Conservation (phyloP, 2,888 invertebrate species). For the Drosophila algonquin region DNA sequence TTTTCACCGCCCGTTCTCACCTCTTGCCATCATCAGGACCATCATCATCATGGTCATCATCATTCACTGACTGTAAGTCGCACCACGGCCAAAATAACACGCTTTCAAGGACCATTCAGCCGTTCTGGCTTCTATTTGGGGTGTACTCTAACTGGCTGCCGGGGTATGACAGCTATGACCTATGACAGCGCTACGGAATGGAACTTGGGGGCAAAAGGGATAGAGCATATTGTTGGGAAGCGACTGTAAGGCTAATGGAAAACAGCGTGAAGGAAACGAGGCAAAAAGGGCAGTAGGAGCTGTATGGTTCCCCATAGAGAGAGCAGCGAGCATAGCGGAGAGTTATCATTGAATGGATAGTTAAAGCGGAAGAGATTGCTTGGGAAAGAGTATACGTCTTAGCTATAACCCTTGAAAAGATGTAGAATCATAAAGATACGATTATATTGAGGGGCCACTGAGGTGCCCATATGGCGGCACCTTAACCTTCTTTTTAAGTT, state of each 20-base stretch:
- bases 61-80: neutral
- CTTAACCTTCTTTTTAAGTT: neutral
- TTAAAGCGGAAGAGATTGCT: too few species aligned
- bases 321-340: too few species aligned
- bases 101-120: neutral
- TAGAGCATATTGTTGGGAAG: too few species aligned
- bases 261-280: too few species aligned
- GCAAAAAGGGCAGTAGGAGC: too few species aligned
- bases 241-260: too few species aligned
- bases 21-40: neutral
- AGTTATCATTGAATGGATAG: too few species aligned
- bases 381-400: too few species aligned
- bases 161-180: neutral
- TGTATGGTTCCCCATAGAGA: too few species aligned
- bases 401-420: neutral
- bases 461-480: neutral
- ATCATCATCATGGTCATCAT: neutral
- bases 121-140: neutral
- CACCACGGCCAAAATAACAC: slow-evolving; percentile 7
- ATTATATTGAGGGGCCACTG: too few species aligned
- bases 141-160: neutral
- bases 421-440: too few species aligned
- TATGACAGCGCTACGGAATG: neutral
- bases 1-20: slow-evolving; percentile 8
- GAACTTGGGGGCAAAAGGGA: too few species aligned